These are phyloP conservation scores for Pristionchus japonicus DNA, from an alignment of 2,888 invertebrate species.

Conservation along the genomic window DNA sequence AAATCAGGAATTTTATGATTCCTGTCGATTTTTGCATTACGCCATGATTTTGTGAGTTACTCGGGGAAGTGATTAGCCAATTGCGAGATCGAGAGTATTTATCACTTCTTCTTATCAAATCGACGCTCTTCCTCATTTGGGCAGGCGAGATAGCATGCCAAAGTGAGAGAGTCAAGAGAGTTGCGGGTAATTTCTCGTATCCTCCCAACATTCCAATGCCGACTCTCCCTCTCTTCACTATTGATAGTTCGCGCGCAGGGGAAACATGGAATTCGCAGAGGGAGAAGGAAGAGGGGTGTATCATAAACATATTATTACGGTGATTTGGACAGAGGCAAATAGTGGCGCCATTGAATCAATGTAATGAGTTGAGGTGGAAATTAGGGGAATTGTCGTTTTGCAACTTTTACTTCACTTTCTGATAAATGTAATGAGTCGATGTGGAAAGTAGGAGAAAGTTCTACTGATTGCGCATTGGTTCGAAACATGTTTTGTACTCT, in stretches of 20 bases:
- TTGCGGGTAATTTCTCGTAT: constrained; percentile 20
- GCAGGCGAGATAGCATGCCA: not conserved
- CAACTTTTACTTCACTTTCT: not conserved
- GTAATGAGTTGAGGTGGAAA: not conserved
- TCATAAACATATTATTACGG: constrained; percentile 45
- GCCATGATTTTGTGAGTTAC: not conserved
- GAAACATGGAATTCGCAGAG: constrained; percentile 15
- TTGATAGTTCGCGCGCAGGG: constrained; percentile 36
- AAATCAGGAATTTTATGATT: not conserved
- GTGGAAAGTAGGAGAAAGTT: not conserved
- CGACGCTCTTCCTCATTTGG: not conserved
- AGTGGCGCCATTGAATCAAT: not conserved
- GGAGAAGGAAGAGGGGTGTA: not conserved
- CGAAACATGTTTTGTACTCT: too few relatives aligned
- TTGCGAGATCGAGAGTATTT: not conserved
- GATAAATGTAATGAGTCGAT: not conserved
- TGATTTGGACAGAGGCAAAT: not conserved
- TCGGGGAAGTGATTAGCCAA: not conserved
- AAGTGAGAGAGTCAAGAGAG: not conserved
- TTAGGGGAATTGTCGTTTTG: too few relatives aligned
- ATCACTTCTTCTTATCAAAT: not conserved
- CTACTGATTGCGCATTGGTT: too few relatives aligned
- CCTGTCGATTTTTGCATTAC: not conserved
- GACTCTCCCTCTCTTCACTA: not conserved
- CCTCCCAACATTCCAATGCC: constrained; percentile 32